Evolutionary conservation across 2,797 vertebrate genomes (phyloP).

Genomic region (Oophaga sylvatica): DNA sequence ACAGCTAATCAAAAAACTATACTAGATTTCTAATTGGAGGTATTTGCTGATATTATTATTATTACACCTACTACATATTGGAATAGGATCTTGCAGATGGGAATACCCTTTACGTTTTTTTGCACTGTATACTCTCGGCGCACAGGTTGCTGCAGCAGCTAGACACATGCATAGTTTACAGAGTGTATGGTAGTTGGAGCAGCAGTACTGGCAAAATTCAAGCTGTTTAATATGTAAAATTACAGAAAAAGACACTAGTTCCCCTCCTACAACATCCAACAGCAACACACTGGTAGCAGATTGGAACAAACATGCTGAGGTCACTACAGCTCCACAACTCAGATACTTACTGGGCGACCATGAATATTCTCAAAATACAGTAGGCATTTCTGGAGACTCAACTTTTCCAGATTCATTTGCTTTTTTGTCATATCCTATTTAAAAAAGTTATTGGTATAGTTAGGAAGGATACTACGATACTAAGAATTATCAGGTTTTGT

Average conservation of each 20-base stretch:
- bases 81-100: too few species aligned
- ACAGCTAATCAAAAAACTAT: too few species aligned
- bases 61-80: too few species aligned
- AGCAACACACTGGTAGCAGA: not conserved
- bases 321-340: not conserved
- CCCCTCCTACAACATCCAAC: not conserved
- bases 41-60: too few species aligned
- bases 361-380: conserved; percentile 84
- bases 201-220: not conserved
- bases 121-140: too few species aligned
- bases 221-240: not conserved
- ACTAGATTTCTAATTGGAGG: too few species aligned
- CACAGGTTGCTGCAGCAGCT: not conserved
- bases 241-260: not conserved
- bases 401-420: conserved; percentile 84
- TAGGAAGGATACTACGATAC: conserved; percentile 13
- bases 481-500: not conserved
- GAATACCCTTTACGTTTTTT: too few species aligned
- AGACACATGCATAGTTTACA: not conserved
- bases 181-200: not conserved
- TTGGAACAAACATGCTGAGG: conserved; percentile 1
- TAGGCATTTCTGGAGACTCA: conserved; percentile 83
- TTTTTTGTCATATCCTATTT: conserved; percentile 83
- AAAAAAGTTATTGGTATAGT: conserved; percentile 66
- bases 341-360: conserved; percentile 77